Base-by-base conservation (phyloP, 2,888 invertebrate genomes). In the Clivina fossor region DNA sequence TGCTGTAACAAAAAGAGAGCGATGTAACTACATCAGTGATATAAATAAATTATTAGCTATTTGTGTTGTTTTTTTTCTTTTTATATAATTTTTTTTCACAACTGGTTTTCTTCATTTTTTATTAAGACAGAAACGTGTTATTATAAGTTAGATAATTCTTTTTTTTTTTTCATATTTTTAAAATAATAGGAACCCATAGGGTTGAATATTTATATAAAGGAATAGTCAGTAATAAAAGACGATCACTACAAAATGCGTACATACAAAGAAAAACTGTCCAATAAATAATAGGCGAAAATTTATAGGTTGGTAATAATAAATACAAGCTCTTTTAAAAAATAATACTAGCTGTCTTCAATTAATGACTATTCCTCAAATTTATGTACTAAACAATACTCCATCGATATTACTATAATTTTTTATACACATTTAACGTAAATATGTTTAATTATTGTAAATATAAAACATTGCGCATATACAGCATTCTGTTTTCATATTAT, bases 41-140 rank as follows among this genome's bases (percentile, higher is more conserved):
- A 53, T 53, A 53, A 53, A 53, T 53, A 53, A 53, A 53, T 53
- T n/a, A n/a, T n/a, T 43, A 53, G 53, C 43, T 43, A 53, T 53
- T 22, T 53, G 53, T 35, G 26, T 44, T 15, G 16, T 38, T 38
- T n/a, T 11, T 16, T 38, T 18, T 18, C 38, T 18, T n/a, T n/a
- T n/a, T n/a, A n/a, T n/a, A n/a, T n/a, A n/a, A n/a, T n/a, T n/a
- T 20, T 38, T 19, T 38, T 38, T 38, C 20, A 38, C 38, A 38
- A 38, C 22, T 38, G 38, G 35, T 20, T n/a, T n/a, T n/a, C n/a
- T n/a, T 38, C 38, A 38, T 38, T 30, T n/a, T n/a, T 16, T 19
- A 30, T 44, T 28, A 30, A 43, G 28, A 28, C 28, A 43, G 43
- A 43, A 24, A 43, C 19, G 28, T 22, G 20, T 38, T 38, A 24